Percentiles rank a stretch among this genome's conserved stretches.
phyloP scores from a whole-genome alignment of 1,140 invertebrate species.

The Solenopsis fugax region DNA sequence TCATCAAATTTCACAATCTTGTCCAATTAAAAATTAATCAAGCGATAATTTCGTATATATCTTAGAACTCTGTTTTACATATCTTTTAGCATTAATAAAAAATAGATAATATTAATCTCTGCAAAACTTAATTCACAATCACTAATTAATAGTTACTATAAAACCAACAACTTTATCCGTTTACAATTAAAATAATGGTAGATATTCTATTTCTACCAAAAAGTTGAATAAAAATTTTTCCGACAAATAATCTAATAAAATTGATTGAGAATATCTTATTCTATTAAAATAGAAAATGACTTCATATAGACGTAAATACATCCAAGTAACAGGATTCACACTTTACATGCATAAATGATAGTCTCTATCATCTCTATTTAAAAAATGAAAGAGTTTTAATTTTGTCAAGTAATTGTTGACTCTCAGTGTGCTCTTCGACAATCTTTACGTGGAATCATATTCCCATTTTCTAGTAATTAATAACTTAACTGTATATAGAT shows the following conservation, averaged over 20 bases:
- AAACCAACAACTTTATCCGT: background rate
- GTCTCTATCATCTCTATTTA: background rate
- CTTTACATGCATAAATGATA: background rate
- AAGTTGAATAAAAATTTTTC: background rate
- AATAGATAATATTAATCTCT: background rate
- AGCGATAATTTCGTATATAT: background rate
- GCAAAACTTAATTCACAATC: slow-evolving; percentile 2
- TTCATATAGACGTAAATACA: background rate
- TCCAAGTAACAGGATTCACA: background rate
- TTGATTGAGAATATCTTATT: background rate
- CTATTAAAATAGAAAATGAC: background rate
- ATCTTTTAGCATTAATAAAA: background rate
- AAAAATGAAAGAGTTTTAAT: background rate
- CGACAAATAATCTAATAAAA: background rate
- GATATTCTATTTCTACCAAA: too few species aligned
- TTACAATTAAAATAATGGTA: background rate
- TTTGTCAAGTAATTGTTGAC: background rate
- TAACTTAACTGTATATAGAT: background rate
- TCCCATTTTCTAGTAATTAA: background rate
- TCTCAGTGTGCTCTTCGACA: background rate
- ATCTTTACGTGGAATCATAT: background rate
- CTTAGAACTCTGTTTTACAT: background rate
- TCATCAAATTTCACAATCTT: background rate
- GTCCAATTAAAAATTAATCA: slow-evolving; percentile 10
- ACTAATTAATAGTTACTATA: background rate